These are phyloP conservation scores for Agapetus fuscipes DNA, from an alignment of 2,888 invertebrate species.

Conservation along the genomic window DNA sequence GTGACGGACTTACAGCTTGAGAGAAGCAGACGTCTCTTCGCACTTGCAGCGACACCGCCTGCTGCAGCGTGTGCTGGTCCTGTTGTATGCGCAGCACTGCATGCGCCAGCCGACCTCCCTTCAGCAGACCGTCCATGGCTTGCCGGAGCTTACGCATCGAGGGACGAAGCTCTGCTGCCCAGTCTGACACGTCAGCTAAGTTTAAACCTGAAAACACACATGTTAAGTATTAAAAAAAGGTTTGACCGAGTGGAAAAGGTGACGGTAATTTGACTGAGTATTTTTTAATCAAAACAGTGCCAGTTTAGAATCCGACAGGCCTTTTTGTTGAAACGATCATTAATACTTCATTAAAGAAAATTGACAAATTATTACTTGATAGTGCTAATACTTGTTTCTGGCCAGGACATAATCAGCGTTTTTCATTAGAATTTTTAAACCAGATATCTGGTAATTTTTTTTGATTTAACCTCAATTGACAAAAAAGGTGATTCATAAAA, in stretches of 20 bases:
- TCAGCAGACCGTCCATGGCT: conserved; percentile 70
- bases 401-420: too few relatives aligned
- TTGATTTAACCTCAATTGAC: too few relatives aligned
- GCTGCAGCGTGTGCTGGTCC: conserved; percentile 52
- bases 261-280: neutral
- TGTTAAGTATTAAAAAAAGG: conserved; percentile 2
- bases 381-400: too few relatives aligned
- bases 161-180: conserved; percentile 67
- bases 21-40: conserved; percentile 85
- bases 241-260: neutral
- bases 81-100: conserved; percentile 71
- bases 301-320: too few relatives aligned
- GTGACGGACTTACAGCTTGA: conserved; percentile 79
- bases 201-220: conserved; percentile 46
- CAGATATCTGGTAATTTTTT: too few relatives aligned
- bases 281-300: neutral
- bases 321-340: too few relatives aligned
- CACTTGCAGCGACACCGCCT: conserved; percentile 55
- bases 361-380: too few relatives aligned
- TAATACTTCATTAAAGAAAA: conserved; percentile 1
- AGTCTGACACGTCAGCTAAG: conserved; percentile 59
- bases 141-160: conserved; percentile 71
- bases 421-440: too few relatives aligned
- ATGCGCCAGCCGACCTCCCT: conserved; percentile 58
- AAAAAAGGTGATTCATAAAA: too few relatives aligned